Evolutionary conservation across 2,888 invertebrate species (phyloP), one percentile per base, ranked within the genome.

Genomic region (Caenorhabditis sp.): DNA sequence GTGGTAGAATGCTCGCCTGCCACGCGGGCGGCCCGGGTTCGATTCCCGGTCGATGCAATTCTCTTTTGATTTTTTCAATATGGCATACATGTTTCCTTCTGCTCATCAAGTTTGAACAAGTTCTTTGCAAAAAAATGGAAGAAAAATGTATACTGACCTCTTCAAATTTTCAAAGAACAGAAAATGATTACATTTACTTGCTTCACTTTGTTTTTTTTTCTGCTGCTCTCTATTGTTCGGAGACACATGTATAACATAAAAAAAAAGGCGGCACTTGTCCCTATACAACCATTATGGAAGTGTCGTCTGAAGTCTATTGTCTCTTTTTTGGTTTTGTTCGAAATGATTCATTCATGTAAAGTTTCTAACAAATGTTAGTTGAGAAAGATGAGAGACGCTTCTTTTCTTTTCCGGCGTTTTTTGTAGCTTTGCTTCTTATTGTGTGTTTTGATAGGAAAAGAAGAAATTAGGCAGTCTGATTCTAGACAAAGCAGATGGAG

Each of bases 21-120:
- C 88, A 88, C 88, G 88, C 87, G 88, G 86, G 87, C 86, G 88
- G 84, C 87, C 89, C 89, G 89, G 89, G 89, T 89, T 89, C 89
- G 89, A 89, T 89, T 89, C 89, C 89, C 89, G 89, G 89, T 75
- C 87, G 87, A 89, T 85, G 88, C 85, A 85, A 83, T 74, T 76
- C 49, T 63, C 76, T 85, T 85, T 76, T 58, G 0, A n/a, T 38
- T 41, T 51, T 59, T 76, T 49, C n/a, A n/a, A n/a, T n/a, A n/a
- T n/a, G n/a, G n/a, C n/a, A n/a, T n/a, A n/a, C n/a, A n/a, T 64
- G 22, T 22, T 1, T 2, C n/a, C n/a, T n/a, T n/a, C n/a, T n/a
- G n/a, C n/a, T n/a, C n/a, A n/a, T n/a, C n/a, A n/a, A n/a, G n/a
- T 38, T 2, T 10, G 22, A 38, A 35, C 22, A 38, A 22, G 24